phyloP scores from a whole-genome alignment of 2,797 vertebrate genomes.

The Epinephelus malabaricus region DNA sequence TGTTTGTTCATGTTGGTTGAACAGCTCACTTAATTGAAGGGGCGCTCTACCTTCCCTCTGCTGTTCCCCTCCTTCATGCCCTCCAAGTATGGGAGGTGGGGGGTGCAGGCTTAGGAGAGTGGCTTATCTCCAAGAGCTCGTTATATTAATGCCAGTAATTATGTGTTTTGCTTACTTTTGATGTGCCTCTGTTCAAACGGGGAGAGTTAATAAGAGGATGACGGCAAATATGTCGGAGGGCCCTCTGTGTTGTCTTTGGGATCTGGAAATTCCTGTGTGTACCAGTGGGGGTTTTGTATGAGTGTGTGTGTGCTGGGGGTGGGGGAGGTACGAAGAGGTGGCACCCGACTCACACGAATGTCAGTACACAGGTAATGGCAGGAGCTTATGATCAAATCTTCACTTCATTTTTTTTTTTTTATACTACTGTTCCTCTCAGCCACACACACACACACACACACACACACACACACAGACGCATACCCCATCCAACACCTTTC shows the following conservation, averaged over 20 bases:
- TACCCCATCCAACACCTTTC: constrained; percentile 45
- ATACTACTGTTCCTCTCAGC: constrained; percentile 67
- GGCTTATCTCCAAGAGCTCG: constrained; percentile 90
- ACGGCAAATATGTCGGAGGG: constrained; percentile 82
- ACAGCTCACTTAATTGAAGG: constrained; percentile 89
- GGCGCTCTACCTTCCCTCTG: constrained; percentile 72
- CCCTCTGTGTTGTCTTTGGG: constrained; percentile 79
- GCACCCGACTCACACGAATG: constrained; percentile 69
- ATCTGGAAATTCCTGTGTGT: constrained; percentile 78
- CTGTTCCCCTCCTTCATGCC: constrained; percentile 68
- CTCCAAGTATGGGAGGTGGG: constrained; percentile 64
- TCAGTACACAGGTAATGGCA: constrained; percentile 78
- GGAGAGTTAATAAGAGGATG: constrained; percentile 84
- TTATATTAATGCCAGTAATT: constrained; percentile 92
- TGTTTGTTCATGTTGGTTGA: constrained; percentile 90
- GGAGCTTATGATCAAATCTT: constrained; percentile 81
- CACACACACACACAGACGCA: background rate
- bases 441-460: background rate
- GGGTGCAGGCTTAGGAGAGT: constrained; percentile 83
- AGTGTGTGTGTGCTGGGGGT: constrained; percentile 8
- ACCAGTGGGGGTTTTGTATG: constrained; percentile 45
- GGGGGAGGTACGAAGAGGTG: constrained; percentile 53
- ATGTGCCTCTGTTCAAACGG: constrained; percentile 86
- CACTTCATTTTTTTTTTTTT: constrained; percentile 60
- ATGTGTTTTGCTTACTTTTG: constrained; percentile 90